These are phyloP conservation scores for Sus scrofa DNA, from an alignment of 2,113 vertebrate species.

Conservation along the genomic window T2T-Sscrofa CM000814.6:21299501-21300000, in stretches of 20 bases:
- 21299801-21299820: background rate
- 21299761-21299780: background rate
- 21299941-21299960: background rate
- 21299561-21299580: background rate
- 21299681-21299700: background rate
- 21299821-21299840: background rate
- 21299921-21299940: background rate
- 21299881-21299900: accelerated
- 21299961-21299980: accelerated
- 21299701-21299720: background rate
- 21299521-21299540: background rate
- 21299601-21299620: background rate
- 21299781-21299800: too few relatives aligned
- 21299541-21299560: background rate
- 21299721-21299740: background rate
- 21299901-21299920: background rate
- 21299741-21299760: background rate
- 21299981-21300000: background rate
- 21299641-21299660: background rate
- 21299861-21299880: background rate
- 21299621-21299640: background rate
- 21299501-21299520: background rate
- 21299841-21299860: background rate
- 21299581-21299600: background rate
- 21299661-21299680: background rate